These are phyloP conservation scores for Magallana nippona DNA, from an alignment of 2,888 invertebrate species.

Conservation along the genomic window DNA sequence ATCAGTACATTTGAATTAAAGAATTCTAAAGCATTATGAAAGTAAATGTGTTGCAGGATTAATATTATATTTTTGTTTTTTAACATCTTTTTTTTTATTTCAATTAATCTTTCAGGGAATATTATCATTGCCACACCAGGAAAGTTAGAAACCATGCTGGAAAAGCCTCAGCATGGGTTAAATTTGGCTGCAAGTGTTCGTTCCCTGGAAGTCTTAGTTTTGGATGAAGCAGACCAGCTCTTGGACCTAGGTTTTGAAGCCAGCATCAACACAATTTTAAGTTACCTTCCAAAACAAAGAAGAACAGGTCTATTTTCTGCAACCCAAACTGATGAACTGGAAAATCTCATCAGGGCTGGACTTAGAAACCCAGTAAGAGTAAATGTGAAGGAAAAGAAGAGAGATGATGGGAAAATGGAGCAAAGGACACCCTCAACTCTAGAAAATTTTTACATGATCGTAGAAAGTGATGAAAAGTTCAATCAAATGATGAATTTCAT, in stretches of 20 bases:
- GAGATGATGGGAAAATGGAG: conserved; percentile 41
- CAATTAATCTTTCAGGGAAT: conserved; percentile 83
- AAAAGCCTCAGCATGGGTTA: conserved; percentile 65
- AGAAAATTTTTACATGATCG: conserved; percentile 86
- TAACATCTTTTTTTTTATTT: background rate
- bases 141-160: conserved; percentile 89
- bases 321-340: conserved; percentile 96
- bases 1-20: too few species aligned
- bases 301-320: conserved; percentile 99
- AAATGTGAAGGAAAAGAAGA: conserved; percentile 91
- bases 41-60: background rate
- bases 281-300: conserved; percentile 93
- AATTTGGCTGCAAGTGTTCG: conserved; percentile 86
- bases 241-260: conserved; percentile 94
- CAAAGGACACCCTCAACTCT: conserved; percentile 82
- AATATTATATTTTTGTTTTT: background rate
- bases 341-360: conserved; percentile 94
- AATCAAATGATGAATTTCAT: conserved; percentile 90
- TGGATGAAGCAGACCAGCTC: conserved; percentile 98
- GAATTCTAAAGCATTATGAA: too few species aligned
- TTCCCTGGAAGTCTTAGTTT: conserved; percentile 90
- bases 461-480: conserved; percentile 85
- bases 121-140: conserved; percentile 97
- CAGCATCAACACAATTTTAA: conserved; percentile 91
- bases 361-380: conserved; percentile 94